Conservation (phyloP, 2,113 vertebrate genomes). For the Pelodiscus sinensis region DNA sequence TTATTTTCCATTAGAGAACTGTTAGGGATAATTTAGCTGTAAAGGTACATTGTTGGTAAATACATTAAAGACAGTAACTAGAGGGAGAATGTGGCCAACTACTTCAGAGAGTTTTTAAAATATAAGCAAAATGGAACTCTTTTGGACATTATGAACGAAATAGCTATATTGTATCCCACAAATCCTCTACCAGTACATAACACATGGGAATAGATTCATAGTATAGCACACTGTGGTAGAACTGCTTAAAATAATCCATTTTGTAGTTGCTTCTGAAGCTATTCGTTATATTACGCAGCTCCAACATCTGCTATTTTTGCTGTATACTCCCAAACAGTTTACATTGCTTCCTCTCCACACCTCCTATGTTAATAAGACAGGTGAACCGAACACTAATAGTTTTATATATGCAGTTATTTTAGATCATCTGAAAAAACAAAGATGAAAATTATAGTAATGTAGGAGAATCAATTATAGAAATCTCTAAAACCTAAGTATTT, state of each 20-base stretch:
- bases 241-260: background rate
- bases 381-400: background rate
- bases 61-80: background rate
- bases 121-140: background rate
- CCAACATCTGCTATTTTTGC: background rate
- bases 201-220: background rate
- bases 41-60: background rate
- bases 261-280: background rate
- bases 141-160: background rate
- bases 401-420: background rate
- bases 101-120: background rate
- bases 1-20: conserved; percentile 21
- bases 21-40: conserved; percentile 6
- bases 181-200: background rate
- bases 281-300: background rate
- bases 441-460: background rate
- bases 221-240: background rate
- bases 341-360: background rate
- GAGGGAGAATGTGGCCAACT: background rate
- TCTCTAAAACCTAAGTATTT: background rate
- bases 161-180: background rate
- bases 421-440: background rate
- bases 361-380: background rate
- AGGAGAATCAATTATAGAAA: background rate
- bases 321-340: background rate